Conservation (phyloP, 1,140 invertebrate species). For the Papilio dardanus region DNA sequence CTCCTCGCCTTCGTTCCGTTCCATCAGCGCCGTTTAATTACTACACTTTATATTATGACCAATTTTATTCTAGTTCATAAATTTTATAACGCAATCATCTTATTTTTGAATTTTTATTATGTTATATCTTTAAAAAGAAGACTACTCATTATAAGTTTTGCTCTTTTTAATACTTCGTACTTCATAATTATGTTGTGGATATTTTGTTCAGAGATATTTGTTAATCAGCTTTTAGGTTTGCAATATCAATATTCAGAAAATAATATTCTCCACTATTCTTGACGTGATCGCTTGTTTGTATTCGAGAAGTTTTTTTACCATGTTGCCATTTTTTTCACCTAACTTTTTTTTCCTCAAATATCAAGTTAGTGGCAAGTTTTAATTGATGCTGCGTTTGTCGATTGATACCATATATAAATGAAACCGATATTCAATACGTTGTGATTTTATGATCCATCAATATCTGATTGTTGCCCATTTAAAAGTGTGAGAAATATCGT, state of each 20-base stretch:
- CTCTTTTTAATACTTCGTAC: background rate
- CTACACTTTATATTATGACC: conserved; percentile 35
- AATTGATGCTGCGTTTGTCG: background rate
- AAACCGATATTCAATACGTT: background rate
- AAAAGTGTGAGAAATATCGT: conserved; percentile 2
- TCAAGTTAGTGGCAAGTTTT: background rate
- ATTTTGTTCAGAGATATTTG: background rate
- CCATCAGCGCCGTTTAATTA: conserved; percentile 36
- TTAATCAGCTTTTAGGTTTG: too few species aligned
- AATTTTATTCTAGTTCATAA: conserved; percentile 32
- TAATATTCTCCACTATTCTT: background rate
- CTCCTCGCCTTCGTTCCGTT: conserved; percentile 32
- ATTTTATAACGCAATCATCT: conserved; percentile 17
- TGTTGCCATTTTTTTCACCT: background rate
- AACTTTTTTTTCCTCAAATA: background rate
- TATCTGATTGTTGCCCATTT: background rate
- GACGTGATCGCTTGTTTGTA: background rate
- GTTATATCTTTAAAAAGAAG: background rate
- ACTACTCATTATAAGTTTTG: background rate
- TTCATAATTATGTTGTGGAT: background rate
- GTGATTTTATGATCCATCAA: background rate
- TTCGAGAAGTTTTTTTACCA: too few species aligned
- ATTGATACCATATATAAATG: background rate
- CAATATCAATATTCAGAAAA: too few species aligned
- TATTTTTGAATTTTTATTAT: background rate